Evolutionary conservation across 2,797 vertebrate species (phyloP).

Genomic region (Rhinophrynus dorsalis): DNA sequence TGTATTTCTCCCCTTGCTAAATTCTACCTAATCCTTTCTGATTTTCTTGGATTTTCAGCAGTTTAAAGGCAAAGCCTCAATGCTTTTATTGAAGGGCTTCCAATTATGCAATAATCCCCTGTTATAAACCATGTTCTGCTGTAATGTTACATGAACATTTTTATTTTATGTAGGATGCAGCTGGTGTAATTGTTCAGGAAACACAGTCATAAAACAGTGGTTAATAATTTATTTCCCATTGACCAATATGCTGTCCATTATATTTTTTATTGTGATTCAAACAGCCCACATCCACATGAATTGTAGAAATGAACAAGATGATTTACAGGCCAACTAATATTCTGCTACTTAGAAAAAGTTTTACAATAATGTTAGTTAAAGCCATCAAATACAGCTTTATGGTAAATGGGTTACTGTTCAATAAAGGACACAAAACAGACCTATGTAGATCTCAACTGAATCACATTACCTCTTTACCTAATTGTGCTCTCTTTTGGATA

Average conservation of each 20-base stretch:
- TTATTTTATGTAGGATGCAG: slow-evolving; percentile 51
- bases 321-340: slow-evolving; percentile 35
- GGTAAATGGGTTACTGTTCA: neutral
- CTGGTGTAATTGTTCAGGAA: slow-evolving; percentile 56
- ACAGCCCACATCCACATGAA: slow-evolving; percentile 29
- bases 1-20: slow-evolving; percentile 62
- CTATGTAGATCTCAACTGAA: neutral
- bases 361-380: slow-evolving; percentile 10
- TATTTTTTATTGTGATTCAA: slow-evolving; percentile 37
- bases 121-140: slow-evolving; percentile 56
- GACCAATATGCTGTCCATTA: slow-evolving; percentile 52
- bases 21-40: slow-evolving; percentile 68
- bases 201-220: slow-evolving; percentile 55
- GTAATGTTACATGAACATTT: slow-evolving; percentile 48
- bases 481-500: neutral
- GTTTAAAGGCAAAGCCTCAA: slow-evolving; percentile 57
- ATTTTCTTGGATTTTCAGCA: slow-evolving; percentile 64
- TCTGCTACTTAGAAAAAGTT: slow-evolving; percentile 1
- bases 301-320: slow-evolving; percentile 26
- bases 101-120: slow-evolving; percentile 61
- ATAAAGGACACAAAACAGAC: neutral
- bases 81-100: slow-evolving; percentile 57
- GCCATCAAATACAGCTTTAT: slow-evolving; percentile 31
- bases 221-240: slow-evolving; percentile 62
- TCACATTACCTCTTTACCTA: neutral